These are phyloP conservation scores for Norana najaformis DNA, from an alignment of 2,888 invertebrate species.

Conservation along the genomic window DNA sequence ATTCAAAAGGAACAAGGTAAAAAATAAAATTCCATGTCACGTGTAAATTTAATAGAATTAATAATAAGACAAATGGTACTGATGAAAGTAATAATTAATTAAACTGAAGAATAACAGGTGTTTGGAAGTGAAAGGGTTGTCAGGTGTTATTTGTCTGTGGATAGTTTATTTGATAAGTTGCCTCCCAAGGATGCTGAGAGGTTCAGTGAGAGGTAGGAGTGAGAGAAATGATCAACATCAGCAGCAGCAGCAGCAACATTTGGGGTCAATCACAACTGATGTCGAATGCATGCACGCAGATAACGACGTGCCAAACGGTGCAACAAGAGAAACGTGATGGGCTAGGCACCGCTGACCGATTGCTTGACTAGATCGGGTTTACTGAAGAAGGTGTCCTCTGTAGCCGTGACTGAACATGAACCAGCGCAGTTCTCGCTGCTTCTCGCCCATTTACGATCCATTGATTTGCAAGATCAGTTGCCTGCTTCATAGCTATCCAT, in stretches of 20 bases:
- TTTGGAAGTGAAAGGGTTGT: neutral
- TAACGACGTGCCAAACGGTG: neutral
- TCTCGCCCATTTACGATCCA: neutral
- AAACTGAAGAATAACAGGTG: neutral
- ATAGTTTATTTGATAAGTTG: neutral
- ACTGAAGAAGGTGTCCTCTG: neutral
- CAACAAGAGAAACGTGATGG: neutral
- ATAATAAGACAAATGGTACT: too few species aligned
- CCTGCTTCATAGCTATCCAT: neutral
- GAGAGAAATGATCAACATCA: too few species aligned
- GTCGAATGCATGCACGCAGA: neutral
- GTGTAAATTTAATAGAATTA: too few species aligned
- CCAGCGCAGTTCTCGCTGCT: neutral
- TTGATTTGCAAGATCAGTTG: neutral
- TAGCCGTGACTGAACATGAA: neutral
- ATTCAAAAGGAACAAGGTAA: too few species aligned
- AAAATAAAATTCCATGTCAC: too few species aligned
- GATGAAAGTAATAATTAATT: too few species aligned
- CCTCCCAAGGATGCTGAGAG: neutral
- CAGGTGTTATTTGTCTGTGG: neutral
- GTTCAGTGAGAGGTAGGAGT: neutral
- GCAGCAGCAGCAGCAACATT: neutral
- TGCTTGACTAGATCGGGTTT: neutral
- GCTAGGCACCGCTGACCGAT: constrained; percentile 13
- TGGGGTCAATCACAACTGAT: neutral